Evolutionary conservation across 2,113 vertebrate species (phyloP).

Genomic region (Nothocercus nigrocapillus): DNA sequence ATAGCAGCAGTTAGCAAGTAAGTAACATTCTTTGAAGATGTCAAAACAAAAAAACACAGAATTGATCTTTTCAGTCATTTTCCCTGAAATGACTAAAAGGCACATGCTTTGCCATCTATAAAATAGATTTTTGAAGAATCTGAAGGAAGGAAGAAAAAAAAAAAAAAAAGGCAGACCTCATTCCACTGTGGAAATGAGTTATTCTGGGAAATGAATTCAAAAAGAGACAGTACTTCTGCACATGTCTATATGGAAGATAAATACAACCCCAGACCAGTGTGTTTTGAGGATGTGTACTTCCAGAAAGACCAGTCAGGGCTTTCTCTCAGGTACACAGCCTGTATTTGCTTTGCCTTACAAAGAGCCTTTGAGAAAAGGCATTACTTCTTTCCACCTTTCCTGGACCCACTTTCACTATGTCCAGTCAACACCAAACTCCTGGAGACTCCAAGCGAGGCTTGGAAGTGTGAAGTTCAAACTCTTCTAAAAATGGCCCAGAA

Average conservation of each 20-base stretch:
- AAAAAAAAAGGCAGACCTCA: background rate
- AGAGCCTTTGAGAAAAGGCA: background rate
- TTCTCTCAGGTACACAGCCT: background rate
- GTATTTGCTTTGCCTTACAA: background rate
- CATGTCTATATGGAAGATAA: background rate
- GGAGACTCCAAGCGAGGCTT: no score
- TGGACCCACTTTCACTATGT: no score
- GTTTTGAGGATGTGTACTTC: background rate
- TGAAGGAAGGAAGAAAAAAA: background rate
- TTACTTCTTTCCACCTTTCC: background rate
- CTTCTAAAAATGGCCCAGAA: background rate
- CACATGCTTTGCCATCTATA: background rate
- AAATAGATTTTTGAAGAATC: background rate
- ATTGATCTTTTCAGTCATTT: background rate
- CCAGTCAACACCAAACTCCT: background rate
- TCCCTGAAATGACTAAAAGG: background rate
- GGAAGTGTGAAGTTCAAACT: background rate
- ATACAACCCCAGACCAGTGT: background rate
- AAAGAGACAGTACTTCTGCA: background rate
- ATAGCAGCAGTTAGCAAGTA: background rate
- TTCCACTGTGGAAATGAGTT: background rate
- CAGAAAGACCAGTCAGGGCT: background rate
- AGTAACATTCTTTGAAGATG: background rate
- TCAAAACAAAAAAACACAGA: background rate
- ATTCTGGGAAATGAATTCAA: background rate